Conservation (phyloP, 2,797 vertebrate species). For the Saguinus oedipus region DNA sequence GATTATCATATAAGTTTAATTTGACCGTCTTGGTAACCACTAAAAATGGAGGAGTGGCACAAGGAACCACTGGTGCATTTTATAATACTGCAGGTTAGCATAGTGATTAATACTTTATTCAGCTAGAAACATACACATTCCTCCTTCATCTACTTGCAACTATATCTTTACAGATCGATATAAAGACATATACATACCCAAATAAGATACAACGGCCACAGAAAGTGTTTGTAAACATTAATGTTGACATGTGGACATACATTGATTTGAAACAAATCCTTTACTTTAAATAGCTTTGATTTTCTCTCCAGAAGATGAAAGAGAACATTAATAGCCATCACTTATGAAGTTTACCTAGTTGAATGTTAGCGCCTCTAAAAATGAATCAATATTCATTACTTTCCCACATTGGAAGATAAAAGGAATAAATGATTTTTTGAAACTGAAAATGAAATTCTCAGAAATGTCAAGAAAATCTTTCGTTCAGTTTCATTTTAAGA, state of each 20-base stretch:
- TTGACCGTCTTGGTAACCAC: slow-evolving; percentile 5
- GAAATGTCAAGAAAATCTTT: slow-evolving; percentile 69
- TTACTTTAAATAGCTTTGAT: slow-evolving; percentile 86
- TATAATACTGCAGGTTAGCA: not conserved
- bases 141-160: not conserved
- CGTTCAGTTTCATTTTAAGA: slow-evolving; percentile 44
- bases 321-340: slow-evolving; percentile 81
- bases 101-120: not conserved
- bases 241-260: slow-evolving; percentile 81
- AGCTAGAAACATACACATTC: not conserved
- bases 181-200: not conserved
- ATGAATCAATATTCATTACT: slow-evolving; percentile 74
- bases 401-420: slow-evolving; percentile 67
- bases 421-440: slow-evolving; percentile 51
- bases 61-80: not conserved
- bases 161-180: not conserved
- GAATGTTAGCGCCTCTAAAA: slow-evolving; percentile 79
- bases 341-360: slow-evolving; percentile 82
- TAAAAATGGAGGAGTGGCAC: not conserved
- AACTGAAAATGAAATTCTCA: slow-evolving; percentile 49
- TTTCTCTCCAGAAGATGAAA: slow-evolving; percentile 85
- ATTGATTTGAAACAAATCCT: slow-evolving; percentile 84
- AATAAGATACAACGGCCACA: slow-evolving; percentile 67
- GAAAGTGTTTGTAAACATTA: slow-evolving; percentile 80
- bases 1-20: slow-evolving; percentile 44